phyloP scores from a whole-genome alignment of 2,888 invertebrate genomes.

The Perizoma affinitatum region DNA sequence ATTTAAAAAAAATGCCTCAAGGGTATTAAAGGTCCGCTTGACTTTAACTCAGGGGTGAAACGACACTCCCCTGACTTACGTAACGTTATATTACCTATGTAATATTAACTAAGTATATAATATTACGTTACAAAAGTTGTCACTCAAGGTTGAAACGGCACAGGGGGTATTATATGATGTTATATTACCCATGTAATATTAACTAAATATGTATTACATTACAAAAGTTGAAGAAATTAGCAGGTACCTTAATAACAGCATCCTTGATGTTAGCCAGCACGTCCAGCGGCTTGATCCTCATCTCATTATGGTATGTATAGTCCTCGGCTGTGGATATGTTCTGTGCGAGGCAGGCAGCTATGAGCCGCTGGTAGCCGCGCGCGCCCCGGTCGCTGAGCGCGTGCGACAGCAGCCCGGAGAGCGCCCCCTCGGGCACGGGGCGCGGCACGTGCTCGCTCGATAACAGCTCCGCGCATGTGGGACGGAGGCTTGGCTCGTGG shows the following conservation, averaged over 20 bases:
- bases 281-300: constrained; percentile 51
- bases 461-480: constrained; percentile 93
- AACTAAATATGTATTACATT: no score
- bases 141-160: no score
- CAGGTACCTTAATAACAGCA: constrained; percentile 63
- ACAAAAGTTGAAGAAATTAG: no score
- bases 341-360: constrained; percentile 74
- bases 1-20: no score
- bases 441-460: constrained; percentile 93
- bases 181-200: no score
- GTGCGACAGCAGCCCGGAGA: constrained; percentile 92
- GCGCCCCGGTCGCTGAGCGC: constrained; percentile 90
- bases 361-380: constrained; percentile 59
- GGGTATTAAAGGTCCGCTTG: no score
- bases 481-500: constrained; percentile 93
- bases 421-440: constrained; percentile 92
- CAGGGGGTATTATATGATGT: no score
- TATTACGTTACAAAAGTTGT: no score
- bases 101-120: no score
- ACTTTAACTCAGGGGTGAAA: no score
- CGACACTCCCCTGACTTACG: no score
- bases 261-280: constrained; percentile 54
- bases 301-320: constrained; percentile 88
- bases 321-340: constrained; percentile 87
- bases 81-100: no score